Evolutionary conservation across 2,113 vertebrate genomes (phyloP), one percentile per base, ranked within the genome.

Genomic region (Scortum barcoo): DNA sequence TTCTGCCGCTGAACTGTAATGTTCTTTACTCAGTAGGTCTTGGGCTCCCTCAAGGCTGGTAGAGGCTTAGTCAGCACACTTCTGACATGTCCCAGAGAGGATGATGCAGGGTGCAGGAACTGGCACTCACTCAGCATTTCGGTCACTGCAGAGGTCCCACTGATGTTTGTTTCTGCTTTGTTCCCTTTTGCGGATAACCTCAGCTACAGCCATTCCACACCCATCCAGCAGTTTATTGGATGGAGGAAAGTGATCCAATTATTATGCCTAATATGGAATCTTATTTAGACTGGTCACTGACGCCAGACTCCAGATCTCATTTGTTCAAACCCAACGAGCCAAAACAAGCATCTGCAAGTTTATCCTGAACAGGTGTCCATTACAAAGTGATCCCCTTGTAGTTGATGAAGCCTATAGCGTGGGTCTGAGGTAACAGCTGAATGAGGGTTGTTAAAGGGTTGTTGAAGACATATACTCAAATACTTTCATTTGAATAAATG

Each of bases 21-120:
- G 66, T 69, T 80, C 53, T 53, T 67, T 68, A 42, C 42, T 44
- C 38, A 20, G n/a, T 69, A 1, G 67, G 70, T 68, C 67, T 72
- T 3, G 4, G 56, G 17, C 54, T 78, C 79, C 86, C 84, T 77
- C 22, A 10, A 54, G 83, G 78, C 73, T 40, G 17, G 57, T 57
- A 72, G 72, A 63, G 36, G 62, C 77, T 76, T 86, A 69, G 83
- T 92, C 90, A 90, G 82, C 86, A 91, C 74, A 86, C 63, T 40
- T 56, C 71, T 82, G 80, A 84, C 85, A 78, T 51, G 51, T 67
- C 83, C 74, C 58, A 66, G 51, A 62, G 70, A 42, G 26, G 61
- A 66, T 68, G 74, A 76, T 73, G 66, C 48, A 28, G 63, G 28
- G 13, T 22, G 30, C 65, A 68, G 60, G 51, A 60, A 30, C 69